phyloP scores from a whole-genome alignment of 1,140 invertebrate genomes.

The Macrobrachium rosenbergii region DNA sequence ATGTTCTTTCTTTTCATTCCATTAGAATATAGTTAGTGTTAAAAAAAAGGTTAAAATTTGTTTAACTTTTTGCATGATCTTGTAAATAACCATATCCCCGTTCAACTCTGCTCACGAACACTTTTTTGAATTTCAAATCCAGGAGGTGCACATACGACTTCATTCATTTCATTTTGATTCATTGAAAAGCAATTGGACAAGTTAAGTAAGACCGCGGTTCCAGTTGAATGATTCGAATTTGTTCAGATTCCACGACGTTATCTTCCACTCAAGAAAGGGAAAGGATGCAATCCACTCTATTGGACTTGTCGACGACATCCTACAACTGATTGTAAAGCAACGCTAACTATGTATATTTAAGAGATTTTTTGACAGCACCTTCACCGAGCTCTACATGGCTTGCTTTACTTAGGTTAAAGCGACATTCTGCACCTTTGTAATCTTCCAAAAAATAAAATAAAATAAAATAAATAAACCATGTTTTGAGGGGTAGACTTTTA shows the following conservation, averaged over 20 bases:
- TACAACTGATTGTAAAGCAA: too few relatives aligned
- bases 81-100: conserved; percentile 58
- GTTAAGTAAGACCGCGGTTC: too few relatives aligned
- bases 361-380: too few relatives aligned
- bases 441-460: conserved; percentile 22
- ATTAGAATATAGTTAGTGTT: conserved; percentile 59
- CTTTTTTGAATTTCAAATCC: not conserved
- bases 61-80: conserved; percentile 60
- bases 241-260: too few relatives aligned
- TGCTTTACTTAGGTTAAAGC: not conserved
- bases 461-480: not conserved
- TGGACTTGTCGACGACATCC: too few relatives aligned
- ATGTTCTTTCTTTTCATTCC: conserved; percentile 49
- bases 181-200: not conserved
- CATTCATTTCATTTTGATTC: conserved; percentile 11
- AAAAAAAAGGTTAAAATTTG: conserved; percentile 38
- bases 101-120: conserved; percentile 56
- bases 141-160: not conserved
- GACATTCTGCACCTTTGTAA: conserved; percentile 27
- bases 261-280: too few relatives aligned
- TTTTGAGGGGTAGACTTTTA: not conserved
- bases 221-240: too few relatives aligned
- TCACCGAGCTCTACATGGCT: too few relatives aligned
- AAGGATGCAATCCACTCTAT: too few relatives aligned
- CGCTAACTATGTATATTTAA: too few relatives aligned